Base-by-base conservation (phyloP, 2,113 vertebrate genomes). In the Coracopsis vasa region DNA sequence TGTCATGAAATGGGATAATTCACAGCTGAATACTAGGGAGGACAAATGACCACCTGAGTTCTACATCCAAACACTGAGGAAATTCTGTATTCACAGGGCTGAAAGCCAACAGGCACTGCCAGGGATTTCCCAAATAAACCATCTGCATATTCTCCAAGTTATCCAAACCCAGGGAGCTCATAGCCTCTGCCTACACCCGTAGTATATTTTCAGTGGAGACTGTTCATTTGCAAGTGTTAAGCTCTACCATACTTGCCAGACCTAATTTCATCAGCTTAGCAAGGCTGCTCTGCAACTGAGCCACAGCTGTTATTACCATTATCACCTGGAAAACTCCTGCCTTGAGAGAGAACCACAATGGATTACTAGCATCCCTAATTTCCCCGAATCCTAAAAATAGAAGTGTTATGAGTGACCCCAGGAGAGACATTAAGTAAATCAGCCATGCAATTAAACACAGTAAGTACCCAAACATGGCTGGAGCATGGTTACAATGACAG, bases 331-430 rank as follows among this genome's bases (percentile, higher is more conserved):
- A 94, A 95, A 71, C 39, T 64, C 75, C 80, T 6, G 10, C 65
- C 69, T 80, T 81, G 50, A 56, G 35, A 51, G 23, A 92, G 50
- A 69, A 60, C n/a, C 56, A 89, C 82, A 81, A 14, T 12, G 18
- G 31, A n/a, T 65, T 85, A 42, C 66, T 51, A 51, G 61, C n/a
- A 74, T 84, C 80, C 83, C 88, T 77, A 77, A 87, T 73, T 86
- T 94, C 93, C 92, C 80, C 4, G n/a, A 95, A 95, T 84, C 50
- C 86, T 90, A 85, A 96, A 94, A 88, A 97, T 83, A 93, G 64
- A 87, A 48, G 87, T 93, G 88, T 89, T 78, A 79, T 25, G 93
- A 95, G 39, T 73, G 66, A 91, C 73, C 90, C 70, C 94, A 74
- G 39, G 80, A 94, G 95, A 94, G 73, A 54, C 65, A 89, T 92